phyloP scores from a whole-genome alignment of 2,113 vertebrate genomes.

The Machaerirhynchus nigripectus region DNA sequence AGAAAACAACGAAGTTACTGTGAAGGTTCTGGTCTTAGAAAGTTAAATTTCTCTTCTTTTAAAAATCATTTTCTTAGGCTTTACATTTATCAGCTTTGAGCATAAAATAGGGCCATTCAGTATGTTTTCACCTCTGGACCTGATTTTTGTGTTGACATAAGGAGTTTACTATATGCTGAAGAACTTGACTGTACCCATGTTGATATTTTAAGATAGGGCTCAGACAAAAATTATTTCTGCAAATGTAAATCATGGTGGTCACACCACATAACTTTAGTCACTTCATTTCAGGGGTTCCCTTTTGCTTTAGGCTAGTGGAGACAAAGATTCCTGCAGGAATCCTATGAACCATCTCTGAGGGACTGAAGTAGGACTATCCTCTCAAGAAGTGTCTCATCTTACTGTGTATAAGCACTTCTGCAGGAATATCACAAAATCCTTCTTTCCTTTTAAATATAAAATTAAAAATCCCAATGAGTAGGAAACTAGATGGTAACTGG shows the following conservation, averaged over 20 bases:
- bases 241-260: neutral
- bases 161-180: neutral
- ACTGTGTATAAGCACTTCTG: neutral
- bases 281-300: neutral
- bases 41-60: neutral
- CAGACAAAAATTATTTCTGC: neutral
- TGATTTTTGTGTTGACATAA: neutral
- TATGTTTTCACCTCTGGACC: neutral
- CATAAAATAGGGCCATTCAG: neutral
- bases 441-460: neutral
- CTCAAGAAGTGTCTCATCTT: neutral
- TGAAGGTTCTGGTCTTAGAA: neutral
- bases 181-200: neutral
- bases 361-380: neutral
- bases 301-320: neutral
- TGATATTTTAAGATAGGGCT: neutral
- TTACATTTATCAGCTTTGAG: neutral
- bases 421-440: neutral
- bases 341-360: neutral
- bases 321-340: neutral
- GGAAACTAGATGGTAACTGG: conserved; percentile 4
- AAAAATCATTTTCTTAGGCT: neutral
- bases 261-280: neutral
- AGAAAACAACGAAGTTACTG: neutral
- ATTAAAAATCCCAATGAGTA: neutral